Conservation (phyloP, 2,888 invertebrate species). For the Dasysyrphus albostriatus region DNA sequence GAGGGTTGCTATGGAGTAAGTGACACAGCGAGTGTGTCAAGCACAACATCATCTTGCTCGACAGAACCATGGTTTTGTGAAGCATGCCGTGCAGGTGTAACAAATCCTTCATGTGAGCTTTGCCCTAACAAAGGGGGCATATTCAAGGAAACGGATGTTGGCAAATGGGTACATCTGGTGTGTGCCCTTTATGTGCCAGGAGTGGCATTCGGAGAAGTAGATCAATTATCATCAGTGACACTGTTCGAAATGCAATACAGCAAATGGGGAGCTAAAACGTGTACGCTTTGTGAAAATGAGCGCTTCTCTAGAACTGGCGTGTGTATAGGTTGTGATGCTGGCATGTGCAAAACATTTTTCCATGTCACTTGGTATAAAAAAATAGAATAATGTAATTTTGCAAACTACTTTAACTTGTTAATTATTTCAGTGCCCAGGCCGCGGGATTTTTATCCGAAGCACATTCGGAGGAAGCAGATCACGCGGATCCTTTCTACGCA, state of each 20-base stretch:
- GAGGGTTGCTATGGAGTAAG: conserved; percentile 98
- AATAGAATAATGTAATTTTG: neutral
- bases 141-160: conserved; percentile 98
- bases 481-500: conserved; percentile 98
- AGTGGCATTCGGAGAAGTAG: conserved; percentile 98
- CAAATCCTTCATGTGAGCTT: conserved; percentile 95
- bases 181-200: conserved; percentile 99
- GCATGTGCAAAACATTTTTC: conserved; percentile 98
- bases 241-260: conserved; percentile 99
- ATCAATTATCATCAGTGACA: conserved; percentile 95
- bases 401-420: neutral
- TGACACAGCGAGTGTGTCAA: conserved; percentile 95
- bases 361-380: conserved; percentile 95
- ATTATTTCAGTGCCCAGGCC: conserved; percentile 91
- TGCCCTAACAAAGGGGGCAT: conserved; percentile 97
- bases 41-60: conserved; percentile 96
- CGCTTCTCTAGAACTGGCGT: conserved; percentile 96
- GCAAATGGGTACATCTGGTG: conserved; percentile 98
- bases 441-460: conserved; percentile 97
- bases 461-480: conserved; percentile 94
- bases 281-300: conserved; percentile 94
- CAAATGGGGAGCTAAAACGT: conserved; percentile 97
- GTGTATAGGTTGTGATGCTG: conserved; percentile 98
- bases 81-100: conserved; percentile 96
- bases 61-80: conserved; percentile 99